phyloP scores from a whole-genome alignment of 2,888 invertebrate species.

The Tetranychus truncatus region DNA sequence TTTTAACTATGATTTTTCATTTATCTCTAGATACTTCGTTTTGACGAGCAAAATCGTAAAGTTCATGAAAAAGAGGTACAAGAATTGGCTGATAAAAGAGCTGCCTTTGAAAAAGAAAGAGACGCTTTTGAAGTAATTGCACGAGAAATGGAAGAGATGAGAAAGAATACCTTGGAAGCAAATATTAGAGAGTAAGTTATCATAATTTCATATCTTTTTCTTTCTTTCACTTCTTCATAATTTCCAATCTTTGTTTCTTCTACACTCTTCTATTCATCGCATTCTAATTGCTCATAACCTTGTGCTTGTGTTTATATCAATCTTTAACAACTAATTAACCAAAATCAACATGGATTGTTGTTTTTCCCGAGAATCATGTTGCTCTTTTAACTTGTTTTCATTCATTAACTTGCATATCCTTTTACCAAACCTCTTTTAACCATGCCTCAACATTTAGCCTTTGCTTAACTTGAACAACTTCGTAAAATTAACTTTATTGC shows the following conservation, averaged over 20 bases:
- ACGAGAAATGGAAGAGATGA: slow-evolving; percentile 67
- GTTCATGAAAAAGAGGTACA: slow-evolving; percentile 70
- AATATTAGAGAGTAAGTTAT: slow-evolving; percentile 63
- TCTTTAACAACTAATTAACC: neutral
- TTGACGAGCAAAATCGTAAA: slow-evolving; percentile 64
- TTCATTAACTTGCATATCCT: neutral
- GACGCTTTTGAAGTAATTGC: slow-evolving; percentile 73
- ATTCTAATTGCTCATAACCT: neutral
- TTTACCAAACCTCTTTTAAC: neutral
- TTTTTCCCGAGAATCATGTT: neutral
- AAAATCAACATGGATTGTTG: neutral
- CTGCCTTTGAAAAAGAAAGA: slow-evolving; percentile 65
- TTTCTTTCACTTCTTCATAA: neutral
- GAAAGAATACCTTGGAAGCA: slow-evolving; percentile 60
- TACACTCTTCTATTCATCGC: neutral
- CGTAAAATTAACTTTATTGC: too few relatives aligned
- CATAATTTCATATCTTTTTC: neutral
- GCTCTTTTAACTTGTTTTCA: neutral
- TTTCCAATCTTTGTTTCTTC: neutral
- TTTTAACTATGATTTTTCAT: slow-evolving; percentile 5
- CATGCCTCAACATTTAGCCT: neutral
- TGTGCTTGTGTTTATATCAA: neutral
- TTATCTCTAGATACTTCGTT: slow-evolving; percentile 35
- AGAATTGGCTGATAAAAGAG: slow-evolving; percentile 72
- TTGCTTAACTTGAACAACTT: neutral